phyloP scores from a whole-genome alignment of 1,140 invertebrate species.

The Stenopsyche tienmushanensis region DNA sequence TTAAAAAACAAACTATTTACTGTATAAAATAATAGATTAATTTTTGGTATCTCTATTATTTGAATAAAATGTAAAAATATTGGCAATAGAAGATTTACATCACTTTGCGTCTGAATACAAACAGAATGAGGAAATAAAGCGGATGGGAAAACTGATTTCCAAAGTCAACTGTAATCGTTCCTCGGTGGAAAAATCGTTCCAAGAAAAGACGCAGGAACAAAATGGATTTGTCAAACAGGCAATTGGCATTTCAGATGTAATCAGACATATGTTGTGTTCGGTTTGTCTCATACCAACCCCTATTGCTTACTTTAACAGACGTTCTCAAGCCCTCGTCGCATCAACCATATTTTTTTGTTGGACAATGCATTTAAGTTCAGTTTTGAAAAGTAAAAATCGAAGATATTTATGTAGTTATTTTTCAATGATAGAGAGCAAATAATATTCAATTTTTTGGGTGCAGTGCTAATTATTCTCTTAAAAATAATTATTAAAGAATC shows the following conservation, averaged over 20 bases:
- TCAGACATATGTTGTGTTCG: conserved; percentile 41
- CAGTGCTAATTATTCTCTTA: no score
- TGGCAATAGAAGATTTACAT: no score
- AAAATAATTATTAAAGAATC: no score
- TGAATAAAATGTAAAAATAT: no score
- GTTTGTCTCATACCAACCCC: conserved; percentile 22
- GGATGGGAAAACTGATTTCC: conserved; percentile 21
- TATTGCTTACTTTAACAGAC: not conserved
- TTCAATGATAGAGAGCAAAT: no score
- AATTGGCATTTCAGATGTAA: conserved; percentile 42
- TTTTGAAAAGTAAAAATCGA: no score
- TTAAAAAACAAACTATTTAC: no score
- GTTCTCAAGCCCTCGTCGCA: no score
- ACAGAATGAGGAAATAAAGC: not conserved
- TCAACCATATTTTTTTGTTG: not conserved
- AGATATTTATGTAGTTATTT: no score
- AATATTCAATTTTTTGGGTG: no score
- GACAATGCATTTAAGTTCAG: not conserved
- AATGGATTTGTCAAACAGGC: conserved; percentile 41
- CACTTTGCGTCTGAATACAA: not conserved
- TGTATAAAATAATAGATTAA: no score
- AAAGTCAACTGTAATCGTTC: conserved; percentile 28
- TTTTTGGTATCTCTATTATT: no score
- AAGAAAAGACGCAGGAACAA: conserved; percentile 29
- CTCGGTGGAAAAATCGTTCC: conserved; percentile 12